Evolutionary conservation across 2,797 vertebrate species (phyloP).

Genomic region (Silurus aristotelis): DNA sequence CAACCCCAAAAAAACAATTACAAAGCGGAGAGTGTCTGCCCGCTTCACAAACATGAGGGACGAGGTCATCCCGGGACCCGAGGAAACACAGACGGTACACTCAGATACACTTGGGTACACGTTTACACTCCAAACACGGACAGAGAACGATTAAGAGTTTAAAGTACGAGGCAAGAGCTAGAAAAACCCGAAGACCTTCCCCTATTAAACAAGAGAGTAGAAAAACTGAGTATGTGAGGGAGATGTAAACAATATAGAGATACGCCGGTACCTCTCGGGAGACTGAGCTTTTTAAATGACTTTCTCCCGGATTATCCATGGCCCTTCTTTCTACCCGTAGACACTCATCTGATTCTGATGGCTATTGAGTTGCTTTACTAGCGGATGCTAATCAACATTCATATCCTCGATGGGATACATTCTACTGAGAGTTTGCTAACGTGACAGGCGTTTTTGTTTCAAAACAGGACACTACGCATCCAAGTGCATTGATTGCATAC

Average conservation of each 20-base stretch:
- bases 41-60: constrained; percentile 51
- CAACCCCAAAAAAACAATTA: constrained; percentile 50
- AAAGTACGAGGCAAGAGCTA: constrained; percentile 66
- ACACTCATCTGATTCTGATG: constrained; percentile 15
- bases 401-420: constrained; percentile 37
- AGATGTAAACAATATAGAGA: constrained; percentile 79
- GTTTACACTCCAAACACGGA: constrained; percentile 66
- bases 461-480: not conserved
- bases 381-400: constrained; percentile 58
- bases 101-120: constrained; percentile 68
- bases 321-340: constrained; percentile 52
- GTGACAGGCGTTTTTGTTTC: not conserved
- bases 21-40: constrained; percentile 44
- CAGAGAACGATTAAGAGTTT: constrained; percentile 58
- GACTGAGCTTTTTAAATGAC: constrained; percentile 57
- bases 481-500: constrained; percentile 21
- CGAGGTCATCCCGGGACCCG: constrained; percentile 60
- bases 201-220: constrained; percentile 43
- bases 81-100: constrained; percentile 74
- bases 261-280: constrained; percentile 67
- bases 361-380: constrained; percentile 62
- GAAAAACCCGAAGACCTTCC: constrained; percentile 59
- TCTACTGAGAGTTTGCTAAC: constrained; percentile 1
- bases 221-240: constrained; percentile 56
- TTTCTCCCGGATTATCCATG: constrained; percentile 58